Evolutionary conservation across 2,888 invertebrate species (phyloP), one percentile per base, ranked within the genome.

Genomic region (Ferrisia virgata): DNA sequence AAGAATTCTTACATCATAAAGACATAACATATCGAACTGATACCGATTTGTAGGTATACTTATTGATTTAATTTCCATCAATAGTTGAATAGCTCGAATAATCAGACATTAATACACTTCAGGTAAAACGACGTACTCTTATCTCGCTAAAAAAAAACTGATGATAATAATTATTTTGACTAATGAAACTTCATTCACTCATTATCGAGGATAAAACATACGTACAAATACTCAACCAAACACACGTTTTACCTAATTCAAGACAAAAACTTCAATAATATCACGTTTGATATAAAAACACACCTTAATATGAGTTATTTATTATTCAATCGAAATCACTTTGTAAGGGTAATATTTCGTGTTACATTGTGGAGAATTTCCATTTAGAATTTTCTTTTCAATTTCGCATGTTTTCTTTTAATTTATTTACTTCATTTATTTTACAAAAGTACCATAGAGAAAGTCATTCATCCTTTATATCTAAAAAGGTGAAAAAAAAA

Each of bases 111-210:
- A 28, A 64, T n/a, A n/a, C 72, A 76, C 36, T 76, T 76, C 36
- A 76, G 33, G 18, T 33, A 76, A 33, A 36, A 33, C 72, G 28
- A 31, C 28, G 9, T 76, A 36, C 72, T 36, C 72, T 36, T 28
- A 64, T 25, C 64, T 64, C 64, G 13, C 13, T 25, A 64, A 31
- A 58, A 25, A 31, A 69, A 69, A 69, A 64, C 22, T 22, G 8
- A 64, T 18, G 72, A 76, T 76, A 36, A 76, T 18, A 25, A 25
- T 58, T 64, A 64, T 76, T 36, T 36, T 8, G 72, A 76, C 28
- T 76, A 76, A 33, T 76, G 15, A 76, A 33, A 76, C 36, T 53
- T 80, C 31, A 80, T 80, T 80, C 47, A 47, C 28, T 80, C 53
- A 64, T 28, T 31, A 15, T 64, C 64, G 28, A 64, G 9, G 64